Conservation (phyloP, 2,888 invertebrate genomes). For the Melipona beecheii region DNA sequence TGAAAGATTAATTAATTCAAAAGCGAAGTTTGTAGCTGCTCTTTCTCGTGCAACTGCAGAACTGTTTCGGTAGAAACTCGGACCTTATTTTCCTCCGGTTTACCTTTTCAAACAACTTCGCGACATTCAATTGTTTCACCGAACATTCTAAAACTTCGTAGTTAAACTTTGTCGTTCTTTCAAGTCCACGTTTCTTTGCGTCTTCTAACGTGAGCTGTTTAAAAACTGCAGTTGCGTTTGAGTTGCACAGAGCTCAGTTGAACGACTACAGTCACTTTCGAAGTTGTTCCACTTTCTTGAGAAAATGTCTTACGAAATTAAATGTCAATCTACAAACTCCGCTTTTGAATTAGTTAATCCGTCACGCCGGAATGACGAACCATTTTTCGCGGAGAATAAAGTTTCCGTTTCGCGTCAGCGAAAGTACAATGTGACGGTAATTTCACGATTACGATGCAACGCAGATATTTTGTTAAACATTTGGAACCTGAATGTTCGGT, state of each 20-base stretch:
- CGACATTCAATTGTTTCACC: not conserved
- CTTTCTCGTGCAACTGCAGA: not conserved
- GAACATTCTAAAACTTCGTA: not conserved
- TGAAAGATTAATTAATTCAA: not conserved
- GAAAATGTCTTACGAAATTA: no score
- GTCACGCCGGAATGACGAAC: not conserved
- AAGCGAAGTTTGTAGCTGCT: not conserved
- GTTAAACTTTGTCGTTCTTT: not conserved
- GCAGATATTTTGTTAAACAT: no score
- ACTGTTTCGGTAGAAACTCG: not conserved
- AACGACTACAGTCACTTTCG: no score
- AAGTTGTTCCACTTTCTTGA: no score
- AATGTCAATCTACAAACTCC: not conserved
- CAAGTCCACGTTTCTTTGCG: not conserved
- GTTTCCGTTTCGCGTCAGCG: no score
- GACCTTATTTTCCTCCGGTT: not conserved
- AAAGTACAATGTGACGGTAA: no score
- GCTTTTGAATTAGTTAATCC: not conserved
- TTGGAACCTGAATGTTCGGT: no score
- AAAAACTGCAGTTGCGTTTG: no score
- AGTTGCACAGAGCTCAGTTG: no score
- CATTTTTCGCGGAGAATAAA: not conserved
- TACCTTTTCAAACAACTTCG: not conserved
- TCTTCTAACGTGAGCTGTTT: no score
- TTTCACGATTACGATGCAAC: no score